Base-by-base conservation (phyloP, 1,140 invertebrate species). In the Hypothenemus hampei region DNA sequence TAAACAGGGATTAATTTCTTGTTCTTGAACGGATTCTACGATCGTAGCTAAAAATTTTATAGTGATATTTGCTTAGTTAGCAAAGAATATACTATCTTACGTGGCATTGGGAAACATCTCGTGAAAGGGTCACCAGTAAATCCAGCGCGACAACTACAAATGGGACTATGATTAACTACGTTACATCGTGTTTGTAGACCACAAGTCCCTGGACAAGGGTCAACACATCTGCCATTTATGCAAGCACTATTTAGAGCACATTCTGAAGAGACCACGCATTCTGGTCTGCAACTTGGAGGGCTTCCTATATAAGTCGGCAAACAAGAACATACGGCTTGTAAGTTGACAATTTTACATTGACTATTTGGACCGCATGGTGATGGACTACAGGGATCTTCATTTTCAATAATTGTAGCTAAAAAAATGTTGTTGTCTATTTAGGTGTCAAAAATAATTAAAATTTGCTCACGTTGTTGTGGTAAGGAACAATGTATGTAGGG, bases 61-160 rank as follows among this genome's bases (percentile, higher is more conserved):
- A 6, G 3, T 23, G n/a, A 46, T 29, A 1, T 4, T 29, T 46
- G 36, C 18, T 15, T 39, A 8, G 13, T 10, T 15, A 19, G 10
- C 18, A 43, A 21, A 43, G 21, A 15, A 13, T 18, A 3, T 18
- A 15, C 31, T 19, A 43, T 61, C 77, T 78, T 75, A 83, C 81
- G 71, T 69, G 72, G 72, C 60, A 74, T 66, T 3, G 64, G 66
- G 33, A 73, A 76, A 63, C 84, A 86, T 62, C 78, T 72, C 31
- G 76, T 76, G 60, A 84, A 82, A 33, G 83, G 82, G 75, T 86
- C 81, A 31, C 84, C 79, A 68, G 77, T 80, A 62, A 76, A 81
- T n/a, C 78, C 77, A 23, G 69, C 58, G 57, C 77, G 74, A 60
- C 83, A 86, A 36, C 75, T 78, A 66, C 82, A 84, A 63, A 83